Conservation (phyloP, 2,888 invertebrate genomes). For the Lepas anatifera region DNA sequence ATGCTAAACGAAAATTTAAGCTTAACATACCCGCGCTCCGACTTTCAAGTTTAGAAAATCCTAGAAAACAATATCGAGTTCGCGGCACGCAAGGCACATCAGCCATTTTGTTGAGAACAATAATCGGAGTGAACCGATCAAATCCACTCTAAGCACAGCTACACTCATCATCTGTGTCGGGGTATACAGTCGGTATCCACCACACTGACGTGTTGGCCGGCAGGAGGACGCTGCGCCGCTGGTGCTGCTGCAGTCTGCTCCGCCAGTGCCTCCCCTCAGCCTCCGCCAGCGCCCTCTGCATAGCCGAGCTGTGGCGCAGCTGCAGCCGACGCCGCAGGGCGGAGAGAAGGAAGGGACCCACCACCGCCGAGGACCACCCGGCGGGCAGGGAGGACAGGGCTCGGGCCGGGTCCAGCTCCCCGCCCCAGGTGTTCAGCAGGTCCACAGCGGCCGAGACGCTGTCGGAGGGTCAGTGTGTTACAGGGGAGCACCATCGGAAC, state of each 20-base stretch:
- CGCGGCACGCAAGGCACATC: too few species aligned
- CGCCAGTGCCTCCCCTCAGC: background rate
- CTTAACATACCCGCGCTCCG: too few species aligned
- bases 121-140: too few species aligned
- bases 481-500: too few species aligned
- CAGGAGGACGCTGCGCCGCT: background rate
- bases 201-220: background rate
- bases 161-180: too few species aligned
- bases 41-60: too few species aligned
- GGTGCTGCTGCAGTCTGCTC: background rate
- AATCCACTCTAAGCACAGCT: too few species aligned
- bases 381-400: background rate
- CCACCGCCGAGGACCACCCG: background rate
- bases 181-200: too few species aligned
- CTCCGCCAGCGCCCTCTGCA: background rate
- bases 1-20: too few species aligned
- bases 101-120: too few species aligned
- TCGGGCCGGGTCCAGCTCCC: background rate
- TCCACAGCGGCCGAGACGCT: conserved; percentile 1
- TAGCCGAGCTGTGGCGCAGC: background rate
- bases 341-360: background rate
- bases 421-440: background rate
- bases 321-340: background rate
- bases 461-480: too few species aligned
- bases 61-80: too few species aligned